Conservation (phyloP, 2,797 vertebrate genomes). For the Molossus molossus region DNA sequence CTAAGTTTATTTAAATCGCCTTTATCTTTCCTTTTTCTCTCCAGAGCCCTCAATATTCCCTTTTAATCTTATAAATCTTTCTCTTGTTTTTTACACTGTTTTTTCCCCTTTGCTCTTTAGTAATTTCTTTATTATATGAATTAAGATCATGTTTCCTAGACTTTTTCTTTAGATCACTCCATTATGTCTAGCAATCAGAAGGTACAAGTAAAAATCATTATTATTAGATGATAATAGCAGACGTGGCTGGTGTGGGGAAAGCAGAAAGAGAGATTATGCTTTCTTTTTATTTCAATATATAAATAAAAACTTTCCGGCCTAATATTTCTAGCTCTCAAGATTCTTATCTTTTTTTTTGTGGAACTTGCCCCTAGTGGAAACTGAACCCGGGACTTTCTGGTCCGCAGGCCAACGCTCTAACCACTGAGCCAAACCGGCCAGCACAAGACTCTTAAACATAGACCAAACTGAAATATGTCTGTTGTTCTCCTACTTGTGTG, state of each 20-base stretch:
- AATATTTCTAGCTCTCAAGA: neutral
- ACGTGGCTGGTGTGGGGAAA: neutral
- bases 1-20: neutral
- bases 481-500: neutral
- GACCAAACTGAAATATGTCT: neutral
- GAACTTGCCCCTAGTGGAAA: no score
- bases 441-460: neutral
- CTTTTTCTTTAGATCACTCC: neutral
- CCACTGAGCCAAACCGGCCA: no score
- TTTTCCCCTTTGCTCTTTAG: neutral
- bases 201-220: neutral
- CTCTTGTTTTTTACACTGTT: neutral
- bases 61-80: neutral
- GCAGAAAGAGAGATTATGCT: neutral
- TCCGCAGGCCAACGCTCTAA: no score
- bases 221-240: neutral
- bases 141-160: neutral
- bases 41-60: neutral
- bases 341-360: neutral
- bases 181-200: neutral
- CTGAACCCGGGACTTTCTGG: no score
- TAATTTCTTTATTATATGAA: neutral
- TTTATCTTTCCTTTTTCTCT: neutral
- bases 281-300: neutral
- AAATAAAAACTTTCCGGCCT: neutral